Percentiles rank a stretch among this genome's conserved stretches.
Evolutionary conservation across 2,888 invertebrate species (phyloP).

Genomic region (Pherbina coryleti): DNA sequence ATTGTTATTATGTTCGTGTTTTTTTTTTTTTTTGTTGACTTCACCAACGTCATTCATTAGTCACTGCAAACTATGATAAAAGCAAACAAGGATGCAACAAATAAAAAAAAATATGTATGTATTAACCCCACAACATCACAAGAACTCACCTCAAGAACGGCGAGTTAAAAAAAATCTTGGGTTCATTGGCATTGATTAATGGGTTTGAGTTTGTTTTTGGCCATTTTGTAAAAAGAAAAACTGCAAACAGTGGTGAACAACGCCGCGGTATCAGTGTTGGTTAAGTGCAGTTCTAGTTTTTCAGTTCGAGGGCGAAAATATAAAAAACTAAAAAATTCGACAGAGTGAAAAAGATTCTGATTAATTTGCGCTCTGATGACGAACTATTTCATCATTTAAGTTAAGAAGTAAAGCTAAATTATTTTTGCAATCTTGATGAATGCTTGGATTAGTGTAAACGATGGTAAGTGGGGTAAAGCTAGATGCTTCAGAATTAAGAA

Average conservation of each 20-base stretch:
- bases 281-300: conserved; percentile 6
- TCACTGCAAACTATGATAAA: conserved; percentile 25
- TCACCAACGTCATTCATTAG: conserved; percentile 23
- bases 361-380: too few species aligned
- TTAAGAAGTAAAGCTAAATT: too few species aligned
- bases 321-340: too few species aligned
- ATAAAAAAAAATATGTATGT: not conserved
- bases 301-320: not conserved
- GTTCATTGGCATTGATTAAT: conserved; percentile 38
- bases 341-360: too few species aligned
- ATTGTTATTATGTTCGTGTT: not conserved
- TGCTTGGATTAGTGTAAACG: too few species aligned
- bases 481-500: too few species aligned
- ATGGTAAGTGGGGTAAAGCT: too few species aligned
- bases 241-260: not conserved
- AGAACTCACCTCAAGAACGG: not conserved
- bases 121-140: not conserved
- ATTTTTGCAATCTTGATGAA: too few species aligned
- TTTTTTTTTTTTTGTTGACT: not conserved
- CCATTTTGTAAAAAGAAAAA: not conserved
- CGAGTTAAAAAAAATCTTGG: not conserved
- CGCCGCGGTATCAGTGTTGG: conserved; percentile 1
- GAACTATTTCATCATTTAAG: too few species aligned
- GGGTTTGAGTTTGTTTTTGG: conserved; percentile 1
- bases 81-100: not conserved